Conservation (phyloP, 2,888 invertebrate species). For the Pasiphila rectangulata region DNA sequence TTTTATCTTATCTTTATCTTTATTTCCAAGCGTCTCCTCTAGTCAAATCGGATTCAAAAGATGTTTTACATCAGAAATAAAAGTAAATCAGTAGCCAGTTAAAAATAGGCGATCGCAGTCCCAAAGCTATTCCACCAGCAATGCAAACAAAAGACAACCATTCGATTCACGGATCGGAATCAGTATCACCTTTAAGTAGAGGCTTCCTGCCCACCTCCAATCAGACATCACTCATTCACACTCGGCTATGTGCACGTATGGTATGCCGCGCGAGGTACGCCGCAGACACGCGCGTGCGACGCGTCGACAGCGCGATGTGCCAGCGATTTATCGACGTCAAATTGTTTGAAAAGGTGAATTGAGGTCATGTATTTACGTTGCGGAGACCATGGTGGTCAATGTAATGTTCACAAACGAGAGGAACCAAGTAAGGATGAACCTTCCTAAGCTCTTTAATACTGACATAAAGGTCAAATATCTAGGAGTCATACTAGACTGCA, state of each 20-base stretch:
- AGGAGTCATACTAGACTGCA: too few species aligned
- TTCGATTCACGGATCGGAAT: neutral
- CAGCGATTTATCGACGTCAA: slow-evolving; percentile 60
- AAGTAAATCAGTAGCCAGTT: too few species aligned
- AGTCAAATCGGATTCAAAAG: neutral
- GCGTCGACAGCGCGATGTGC: slow-evolving; percentile 54
- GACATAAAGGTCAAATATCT: too few species aligned
- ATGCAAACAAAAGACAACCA: slow-evolving; percentile 1
- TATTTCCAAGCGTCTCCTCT: neutral
- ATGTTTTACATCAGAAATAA: neutral
- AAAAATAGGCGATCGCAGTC: neutral
- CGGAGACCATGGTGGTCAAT: too few species aligned
- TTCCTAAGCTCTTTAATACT: too few species aligned
- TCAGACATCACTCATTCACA: slow-evolving; percentile 60
- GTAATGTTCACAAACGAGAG: too few species aligned
- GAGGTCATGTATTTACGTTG: slow-evolving; percentile 25
- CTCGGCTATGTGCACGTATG: slow-evolving; percentile 36
- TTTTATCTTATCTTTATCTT: too few species aligned
- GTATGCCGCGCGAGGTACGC: slow-evolving; percentile 42
- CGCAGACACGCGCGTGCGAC: slow-evolving; percentile 27
- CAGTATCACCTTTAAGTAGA: slow-evolving; percentile 15
- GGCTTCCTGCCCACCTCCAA: slow-evolving; percentile 20
- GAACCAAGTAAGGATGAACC: too few species aligned
- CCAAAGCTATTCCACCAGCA: neutral
- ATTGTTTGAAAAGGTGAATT: slow-evolving; percentile 68